These are phyloP conservation scores for Cheilinus undulatus DNA, from an alignment of 2,113 vertebrate genomes.

Conservation along the genomic window DNA sequence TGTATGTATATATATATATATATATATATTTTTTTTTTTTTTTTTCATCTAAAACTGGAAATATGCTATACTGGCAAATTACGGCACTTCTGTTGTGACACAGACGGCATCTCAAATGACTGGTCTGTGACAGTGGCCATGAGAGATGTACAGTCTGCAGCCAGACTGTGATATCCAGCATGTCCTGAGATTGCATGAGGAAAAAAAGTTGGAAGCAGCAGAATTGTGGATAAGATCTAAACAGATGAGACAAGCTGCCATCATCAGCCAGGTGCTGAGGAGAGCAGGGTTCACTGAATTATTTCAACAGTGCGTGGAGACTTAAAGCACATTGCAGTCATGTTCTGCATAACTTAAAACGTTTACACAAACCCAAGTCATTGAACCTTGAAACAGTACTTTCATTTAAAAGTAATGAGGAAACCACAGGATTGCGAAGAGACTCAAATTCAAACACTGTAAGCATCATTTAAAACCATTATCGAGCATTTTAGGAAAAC, in stretches of 20 bases:
- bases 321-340: constrained; percentile 3
- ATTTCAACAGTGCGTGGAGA: constrained; percentile 10
- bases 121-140: too few species aligned
- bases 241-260: constrained; percentile 36
- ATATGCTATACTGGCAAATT: too few species aligned
- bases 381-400: not conserved
- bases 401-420: not conserved
- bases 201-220: not conserved
- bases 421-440: not conserved
- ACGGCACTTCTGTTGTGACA: too few species aligned
- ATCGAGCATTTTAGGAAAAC: not conserved
- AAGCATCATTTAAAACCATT: not conserved
- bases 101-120: too few species aligned
- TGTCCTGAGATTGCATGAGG: too few species aligned
- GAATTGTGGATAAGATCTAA: constrained; percentile 27
- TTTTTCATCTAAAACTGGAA: too few species aligned
- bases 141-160: too few species aligned
- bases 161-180: too few species aligned
- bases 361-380: not conserved
- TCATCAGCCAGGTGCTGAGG: constrained; percentile 13
- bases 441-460: not conserved
- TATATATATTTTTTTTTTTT: too few species aligned
- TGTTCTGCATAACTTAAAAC: not conserved
- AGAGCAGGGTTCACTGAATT: constrained; percentile 10
- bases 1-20: too few species aligned